phyloP scores from a whole-genome alignment of 1,140 invertebrate species.

The Hypsibius dujardini region DNA sequence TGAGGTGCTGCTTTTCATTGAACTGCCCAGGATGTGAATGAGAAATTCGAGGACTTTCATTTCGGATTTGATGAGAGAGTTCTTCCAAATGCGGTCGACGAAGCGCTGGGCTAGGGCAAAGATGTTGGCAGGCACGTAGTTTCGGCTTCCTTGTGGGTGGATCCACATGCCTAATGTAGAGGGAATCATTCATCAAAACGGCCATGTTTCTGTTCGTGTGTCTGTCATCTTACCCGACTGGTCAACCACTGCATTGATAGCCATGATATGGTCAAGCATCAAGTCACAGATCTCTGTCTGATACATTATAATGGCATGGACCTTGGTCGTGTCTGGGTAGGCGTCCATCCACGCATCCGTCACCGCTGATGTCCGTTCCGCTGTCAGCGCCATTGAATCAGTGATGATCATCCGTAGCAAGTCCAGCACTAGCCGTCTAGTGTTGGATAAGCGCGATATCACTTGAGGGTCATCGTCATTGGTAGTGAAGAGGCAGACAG shows the following conservation, averaged over 20 bases:
- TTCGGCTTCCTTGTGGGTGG: slow-evolving; percentile 42
- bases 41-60: slow-evolving; percentile 32
- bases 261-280: slow-evolving; percentile 79
- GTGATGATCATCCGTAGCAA: slow-evolving; percentile 80
- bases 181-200: no score
- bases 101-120: slow-evolving; percentile 78
- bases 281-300: slow-evolving; percentile 79
- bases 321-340: slow-evolving; percentile 9
- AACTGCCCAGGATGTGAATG: slow-evolving; percentile 23
- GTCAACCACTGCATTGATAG: slow-evolving; percentile 63
- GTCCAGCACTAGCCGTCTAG: slow-evolving; percentile 54
- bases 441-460: slow-evolving; percentile 68
- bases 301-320: slow-evolving; percentile 23
- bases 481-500: slow-evolving; percentile 55
- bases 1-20: neutral
- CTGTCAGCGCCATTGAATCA: slow-evolving; percentile 66
- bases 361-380: slow-evolving; percentile 29
- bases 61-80: slow-evolving; percentile 32
- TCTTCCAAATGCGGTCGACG: slow-evolving; percentile 94
- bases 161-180: slow-evolving; percentile 12
- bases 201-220: no score
- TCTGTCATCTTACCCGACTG: neutral
- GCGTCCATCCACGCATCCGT: slow-evolving; percentile 18
- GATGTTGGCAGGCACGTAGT: slow-evolving; percentile 68
- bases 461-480: slow-evolving; percentile 3